Base-by-base conservation (phyloP, 2,888 invertebrate species). In the Eristalis pertinax region DNA sequence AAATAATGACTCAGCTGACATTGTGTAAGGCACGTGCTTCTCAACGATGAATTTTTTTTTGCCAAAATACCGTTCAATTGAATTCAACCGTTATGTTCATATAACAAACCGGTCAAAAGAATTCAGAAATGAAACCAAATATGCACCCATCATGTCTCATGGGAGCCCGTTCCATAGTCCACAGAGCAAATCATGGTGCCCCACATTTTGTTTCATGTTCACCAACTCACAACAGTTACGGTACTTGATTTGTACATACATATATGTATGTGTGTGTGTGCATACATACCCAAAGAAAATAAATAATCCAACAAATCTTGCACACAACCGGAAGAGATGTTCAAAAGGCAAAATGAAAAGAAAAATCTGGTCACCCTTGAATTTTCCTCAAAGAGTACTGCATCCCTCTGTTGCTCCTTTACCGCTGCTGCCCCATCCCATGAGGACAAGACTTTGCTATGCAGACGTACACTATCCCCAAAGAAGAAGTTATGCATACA, bases 401-500 rank as follows among this genome's bases (percentile, higher is more conserved):
- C 56, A 72, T 73, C 73, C 43, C 58, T 60, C 60, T 26, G 15
- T 35, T 65, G 32, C 50, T 58, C 32, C 11, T 32, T 35, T n/a
- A 67, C 26, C 15, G 38, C 15, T 50, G 64, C 35, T 5, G 35
- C 22, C 26, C 56, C 35, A 76, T 13, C 29, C 73, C 38, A 35
- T 35, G 11, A 2, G 10, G 35, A 35, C 35, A 13, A 38, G 38
- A 68, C 81, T 58, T 68, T 15, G 56, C 41, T 13, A 26, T 74
- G 32, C 58, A 76, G 41, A 60, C 80, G 64, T 35, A 50, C 72
- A 43, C 43, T 58, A 3, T 15, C 63, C 43, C 64, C 64, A 13
- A 43, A 68, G 32, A 74, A 81, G 75, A 60, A 75, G 69, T 73
- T 81, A 85, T 85, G 81, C 85, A 85, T 81, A 76, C 85, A 85